A percentile compares a stretch with the other conserved stretches of the same genome.
Evolutionary conservation across 2,888 invertebrate species (phyloP).

Genomic region (Clepsis dumicolana): DNA sequence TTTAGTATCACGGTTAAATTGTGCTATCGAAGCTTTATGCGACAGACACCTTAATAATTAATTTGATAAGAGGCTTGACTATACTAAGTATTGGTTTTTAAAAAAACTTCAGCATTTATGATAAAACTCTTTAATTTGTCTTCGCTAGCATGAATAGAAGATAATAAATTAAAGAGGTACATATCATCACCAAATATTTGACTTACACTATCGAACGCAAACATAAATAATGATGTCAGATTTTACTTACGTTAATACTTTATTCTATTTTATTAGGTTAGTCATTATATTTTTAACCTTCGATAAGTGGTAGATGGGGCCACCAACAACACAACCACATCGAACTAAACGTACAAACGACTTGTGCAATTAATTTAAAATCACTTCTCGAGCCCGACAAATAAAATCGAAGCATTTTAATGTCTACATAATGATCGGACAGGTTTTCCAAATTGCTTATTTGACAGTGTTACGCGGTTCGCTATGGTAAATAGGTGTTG

Average conservation of each 20-base stretch:
- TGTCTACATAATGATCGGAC: background rate
- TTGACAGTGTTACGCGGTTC: background rate
- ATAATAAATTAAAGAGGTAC: background rate
- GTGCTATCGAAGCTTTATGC: no score
- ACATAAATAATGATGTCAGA: slow-evolving; percentile 9
- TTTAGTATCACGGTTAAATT: no score
- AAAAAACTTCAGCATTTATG: no score
- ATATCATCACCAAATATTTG: background rate
- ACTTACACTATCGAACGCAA: background rate
- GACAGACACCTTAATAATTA: no score
- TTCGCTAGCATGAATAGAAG: background rate
- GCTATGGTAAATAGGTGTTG: slow-evolving; percentile 17
- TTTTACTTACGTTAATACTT: background rate
- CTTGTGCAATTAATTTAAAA: background rate
- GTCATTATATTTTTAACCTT: background rate
- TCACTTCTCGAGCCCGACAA: background rate
- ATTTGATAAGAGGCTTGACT: no score
- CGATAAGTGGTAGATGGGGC: background rate
- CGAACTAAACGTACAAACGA: background rate
- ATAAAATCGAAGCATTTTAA: slow-evolving; percentile 4
- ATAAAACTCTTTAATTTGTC: background rate
- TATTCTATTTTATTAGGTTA: background rate
- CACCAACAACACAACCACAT: background rate
- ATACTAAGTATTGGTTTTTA: no score
- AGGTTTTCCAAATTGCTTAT: slow-evolving; percentile 1